A percentile compares a stretch with the other conserved stretches of the same genome.
Conservation (phyloP, 2,888 invertebrate genomes). For the Catocala nupta region DNA sequence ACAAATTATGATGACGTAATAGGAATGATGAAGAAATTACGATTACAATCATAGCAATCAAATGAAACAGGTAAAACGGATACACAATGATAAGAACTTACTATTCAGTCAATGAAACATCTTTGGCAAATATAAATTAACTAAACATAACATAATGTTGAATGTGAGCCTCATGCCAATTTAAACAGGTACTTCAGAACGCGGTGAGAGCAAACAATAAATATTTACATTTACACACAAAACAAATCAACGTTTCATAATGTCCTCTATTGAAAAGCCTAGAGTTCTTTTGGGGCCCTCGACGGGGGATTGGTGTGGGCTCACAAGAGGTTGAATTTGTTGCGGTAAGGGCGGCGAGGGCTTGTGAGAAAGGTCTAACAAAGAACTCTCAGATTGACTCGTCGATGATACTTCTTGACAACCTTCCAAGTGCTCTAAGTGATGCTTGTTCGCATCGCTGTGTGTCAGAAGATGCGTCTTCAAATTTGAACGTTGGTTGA, state of each 20-base stretch:
- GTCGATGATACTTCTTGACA: slow-evolving; percentile 86
- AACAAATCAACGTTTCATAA: slow-evolving; percentile 92
- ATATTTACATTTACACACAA: slow-evolving; percentile 51
- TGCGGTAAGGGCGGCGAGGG: slow-evolving; percentile 71
- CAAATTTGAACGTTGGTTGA: slow-evolving; percentile 97
- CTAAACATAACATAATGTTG: slow-evolving; percentile 50
- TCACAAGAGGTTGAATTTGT: slow-evolving; percentile 64
- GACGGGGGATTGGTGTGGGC: slow-evolving; percentile 74
- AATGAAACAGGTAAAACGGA: slow-evolving; percentile 42
- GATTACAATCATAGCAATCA: slow-evolving; percentile 18
- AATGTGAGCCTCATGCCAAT: slow-evolving; percentile 47
- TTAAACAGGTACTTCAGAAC: slow-evolving; percentile 47
- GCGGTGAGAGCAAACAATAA: slow-evolving; percentile 47
- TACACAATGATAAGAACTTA: slow-evolving; percentile 46
- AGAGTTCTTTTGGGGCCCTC: slow-evolving; percentile 82
- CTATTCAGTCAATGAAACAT: slow-evolving; percentile 66
- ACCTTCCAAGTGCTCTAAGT: slow-evolving; percentile 82
- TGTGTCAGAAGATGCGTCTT: slow-evolving; percentile 96
- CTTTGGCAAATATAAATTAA: slow-evolving; percentile 68
- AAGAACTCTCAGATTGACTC: slow-evolving; percentile 80
- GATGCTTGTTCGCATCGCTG: slow-evolving; percentile 89
- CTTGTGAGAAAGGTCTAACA: slow-evolving; percentile 88
- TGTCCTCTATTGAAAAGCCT: slow-evolving; percentile 96
- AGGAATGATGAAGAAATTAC: slow-evolving; percentile 44
- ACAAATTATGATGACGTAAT: slow-evolving; percentile 46